A percentile compares a stretch with the other conserved stretches of the same genome.
phyloP scores from a whole-genome alignment of 2,113 vertebrate genomes.

The Tragulus kanchil region DNA sequence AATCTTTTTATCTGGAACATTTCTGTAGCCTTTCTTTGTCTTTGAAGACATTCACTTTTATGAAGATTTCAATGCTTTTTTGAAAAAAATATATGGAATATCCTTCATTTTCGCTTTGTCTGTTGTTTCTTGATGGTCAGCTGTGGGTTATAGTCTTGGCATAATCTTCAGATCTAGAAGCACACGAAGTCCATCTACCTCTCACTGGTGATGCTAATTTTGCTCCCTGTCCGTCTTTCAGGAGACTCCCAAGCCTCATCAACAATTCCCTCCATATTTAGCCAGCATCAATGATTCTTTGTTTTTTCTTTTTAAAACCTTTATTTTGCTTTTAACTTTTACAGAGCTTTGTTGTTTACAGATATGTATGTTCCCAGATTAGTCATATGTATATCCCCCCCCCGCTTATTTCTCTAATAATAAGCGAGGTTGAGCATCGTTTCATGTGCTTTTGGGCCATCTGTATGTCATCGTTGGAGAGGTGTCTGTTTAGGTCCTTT shows the following conservation, averaged over 20 bases:
- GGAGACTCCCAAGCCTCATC: not conserved
- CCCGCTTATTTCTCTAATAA: too few relatives aligned
- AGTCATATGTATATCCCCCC: too few relatives aligned
- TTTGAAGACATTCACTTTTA: constrained; percentile 51
- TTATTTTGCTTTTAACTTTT: too few relatives aligned
- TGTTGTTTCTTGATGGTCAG: constrained; percentile 28
- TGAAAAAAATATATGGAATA: not conserved
- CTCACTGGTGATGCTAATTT: not conserved
- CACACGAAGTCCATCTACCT: not conserved
- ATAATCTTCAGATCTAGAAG: constrained; percentile 32
- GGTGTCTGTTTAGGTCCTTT: too few relatives aligned
- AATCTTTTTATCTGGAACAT: constrained; percentile 13
- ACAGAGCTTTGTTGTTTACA: too few relatives aligned
- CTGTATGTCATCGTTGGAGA: too few relatives aligned
- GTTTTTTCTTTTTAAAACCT: too few relatives aligned
- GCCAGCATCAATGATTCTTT: not conserved
- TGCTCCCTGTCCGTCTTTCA: not conserved
- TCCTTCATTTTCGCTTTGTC: constrained; percentile 42
- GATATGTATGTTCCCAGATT: too few relatives aligned
- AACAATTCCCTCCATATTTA: constrained; percentile 25
- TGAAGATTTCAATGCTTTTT: not conserved
- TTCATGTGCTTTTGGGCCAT: too few relatives aligned
- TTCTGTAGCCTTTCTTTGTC: constrained; percentile 43
- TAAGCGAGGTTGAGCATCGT: too few relatives aligned
- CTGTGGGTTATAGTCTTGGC: not conserved